Percentiles rank a stretch among this genome's conserved stretches.
phyloP scores from a whole-genome alignment of 2,888 invertebrate species.

The Frankliniella fusca region DNA sequence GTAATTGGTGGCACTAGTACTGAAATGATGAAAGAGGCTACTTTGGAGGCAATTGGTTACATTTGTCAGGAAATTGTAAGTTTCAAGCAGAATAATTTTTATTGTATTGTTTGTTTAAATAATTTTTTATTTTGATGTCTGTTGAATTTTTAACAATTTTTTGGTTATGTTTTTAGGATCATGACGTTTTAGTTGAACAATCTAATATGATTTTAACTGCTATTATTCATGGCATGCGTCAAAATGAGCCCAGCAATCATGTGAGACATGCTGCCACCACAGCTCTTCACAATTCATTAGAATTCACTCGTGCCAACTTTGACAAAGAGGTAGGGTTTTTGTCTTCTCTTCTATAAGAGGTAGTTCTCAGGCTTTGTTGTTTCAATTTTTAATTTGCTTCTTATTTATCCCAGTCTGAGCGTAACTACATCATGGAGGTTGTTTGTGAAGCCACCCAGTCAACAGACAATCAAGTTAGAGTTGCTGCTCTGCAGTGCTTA shows the following conservation, averaged over 20 bases:
- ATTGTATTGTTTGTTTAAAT: constrained; percentile 19
- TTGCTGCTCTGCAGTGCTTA: constrained; percentile 95
- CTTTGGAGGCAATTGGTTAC: constrained; percentile 96
- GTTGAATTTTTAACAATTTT: constrained; percentile 28
- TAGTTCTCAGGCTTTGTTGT: not conserved
- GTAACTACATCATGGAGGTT: constrained; percentile 99
- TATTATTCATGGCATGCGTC: constrained; percentile 97
- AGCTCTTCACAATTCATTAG: constrained; percentile 92
- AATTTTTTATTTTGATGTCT: not conserved
- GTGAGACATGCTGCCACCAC: constrained; percentile 95
- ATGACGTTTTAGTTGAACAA: constrained; percentile 84
- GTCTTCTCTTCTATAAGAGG: not conserved
- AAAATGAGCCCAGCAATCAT: constrained; percentile 86
- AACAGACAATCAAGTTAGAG: constrained; percentile 82
- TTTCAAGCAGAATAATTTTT: not conserved
- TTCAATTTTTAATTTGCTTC: constrained; percentile 4
- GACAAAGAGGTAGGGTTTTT: constrained; percentile 69
- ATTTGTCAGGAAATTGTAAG: constrained; percentile 92
- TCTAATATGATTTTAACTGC: constrained; percentile 97
- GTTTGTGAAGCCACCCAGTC: constrained; percentile 99
- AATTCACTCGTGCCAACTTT: constrained; percentile 98
- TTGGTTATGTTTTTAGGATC: constrained; percentile 54
- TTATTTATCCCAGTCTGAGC: constrained; percentile 61
- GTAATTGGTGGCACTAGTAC: constrained; percentile 81
- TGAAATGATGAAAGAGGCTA: constrained; percentile 93